These are phyloP conservation scores for Tiaroga cobitis DNA, from an alignment of 2,797 vertebrate genomes.

Conservation along the genomic window DNA sequence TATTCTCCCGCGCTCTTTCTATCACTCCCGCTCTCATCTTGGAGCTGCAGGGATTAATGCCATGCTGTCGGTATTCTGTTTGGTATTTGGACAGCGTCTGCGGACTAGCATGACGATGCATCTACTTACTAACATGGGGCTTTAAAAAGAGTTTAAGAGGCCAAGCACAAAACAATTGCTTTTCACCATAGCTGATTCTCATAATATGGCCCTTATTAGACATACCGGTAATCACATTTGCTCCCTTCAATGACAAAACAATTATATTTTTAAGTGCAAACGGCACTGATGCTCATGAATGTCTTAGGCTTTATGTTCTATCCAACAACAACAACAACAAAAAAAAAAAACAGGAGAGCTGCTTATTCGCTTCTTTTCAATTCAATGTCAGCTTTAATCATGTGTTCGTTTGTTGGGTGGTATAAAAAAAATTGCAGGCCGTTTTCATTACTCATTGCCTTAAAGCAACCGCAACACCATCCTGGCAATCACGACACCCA, in stretches of 20 bases:
- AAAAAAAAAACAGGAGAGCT: neutral
- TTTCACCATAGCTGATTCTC: neutral
- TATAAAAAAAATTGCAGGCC: neutral
- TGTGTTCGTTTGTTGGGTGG: neutral
- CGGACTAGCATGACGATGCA: constrained; percentile 25
- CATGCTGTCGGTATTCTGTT: neutral
- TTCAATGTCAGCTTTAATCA: constrained; percentile 34
- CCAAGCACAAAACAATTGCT: constrained; percentile 1
- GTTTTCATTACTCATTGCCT: constrained; percentile 29
- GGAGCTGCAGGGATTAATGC: constrained; percentile 38
- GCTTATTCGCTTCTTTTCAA: constrained; percentile 5
- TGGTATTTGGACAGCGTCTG: constrained; percentile 3
- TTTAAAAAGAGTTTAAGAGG: neutral
- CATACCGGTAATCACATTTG: constrained; percentile 8
- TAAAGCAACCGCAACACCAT: neutral
- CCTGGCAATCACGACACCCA: constrained; percentile 15
- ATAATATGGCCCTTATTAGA: neutral
- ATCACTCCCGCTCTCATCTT: constrained; percentile 2
- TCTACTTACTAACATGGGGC: constrained; percentile 12
- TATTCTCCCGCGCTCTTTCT: neutral
- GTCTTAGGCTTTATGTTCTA: neutral
- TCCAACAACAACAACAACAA: neutral
- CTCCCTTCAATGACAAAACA: constrained; percentile 6
- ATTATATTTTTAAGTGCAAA: neutral
- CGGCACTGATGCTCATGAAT: neutral